Evolutionary conservation across 2,797 vertebrate genomes (phyloP).

Genomic region (Phoebastria nigripes): DNA sequence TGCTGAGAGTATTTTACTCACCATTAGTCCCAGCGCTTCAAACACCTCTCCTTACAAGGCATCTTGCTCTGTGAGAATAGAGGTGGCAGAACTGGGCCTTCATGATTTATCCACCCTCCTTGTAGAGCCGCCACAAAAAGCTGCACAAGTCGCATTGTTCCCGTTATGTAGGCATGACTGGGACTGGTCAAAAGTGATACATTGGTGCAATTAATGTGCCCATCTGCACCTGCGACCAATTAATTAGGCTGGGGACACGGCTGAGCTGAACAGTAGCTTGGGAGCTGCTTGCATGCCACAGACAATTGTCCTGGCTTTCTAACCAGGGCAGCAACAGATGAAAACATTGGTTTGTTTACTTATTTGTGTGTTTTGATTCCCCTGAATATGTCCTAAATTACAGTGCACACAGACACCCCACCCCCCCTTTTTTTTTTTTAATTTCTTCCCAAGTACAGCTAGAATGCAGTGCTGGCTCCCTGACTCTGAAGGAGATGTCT

Average conservation of each 20-base stretch:
- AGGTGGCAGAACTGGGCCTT: conserved; percentile 7
- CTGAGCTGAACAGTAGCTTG: not conserved
- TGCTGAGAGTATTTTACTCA: not conserved
- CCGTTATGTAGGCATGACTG: not conserved
- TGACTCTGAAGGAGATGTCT: not conserved
- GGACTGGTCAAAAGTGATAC: conserved; percentile 19
- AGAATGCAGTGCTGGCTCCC: not conserved
- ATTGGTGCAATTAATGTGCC: conserved; percentile 29
- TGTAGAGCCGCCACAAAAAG: not conserved
- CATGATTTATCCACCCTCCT: not conserved
- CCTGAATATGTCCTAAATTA: not conserved
- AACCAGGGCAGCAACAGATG: not conserved
- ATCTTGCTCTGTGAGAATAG: not conserved
- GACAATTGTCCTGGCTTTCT: not conserved
- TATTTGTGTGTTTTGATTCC: not conserved
- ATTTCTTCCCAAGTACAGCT: not conserved
- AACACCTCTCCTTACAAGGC: not conserved
- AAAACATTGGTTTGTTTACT: not conserved
- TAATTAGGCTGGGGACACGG: not conserved
- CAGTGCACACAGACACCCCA: not conserved
- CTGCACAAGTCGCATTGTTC: not conserved
- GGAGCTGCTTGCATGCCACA: not conserved
- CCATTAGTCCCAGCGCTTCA: rapidly evolving
- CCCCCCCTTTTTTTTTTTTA: not conserved
- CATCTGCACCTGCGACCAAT: conserved; percentile 8